A percentile compares a stretch with the other conserved stretches of the same genome.
phyloP scores from a whole-genome alignment of 1,140 invertebrate species.

The Nasonia giraulti region DNA sequence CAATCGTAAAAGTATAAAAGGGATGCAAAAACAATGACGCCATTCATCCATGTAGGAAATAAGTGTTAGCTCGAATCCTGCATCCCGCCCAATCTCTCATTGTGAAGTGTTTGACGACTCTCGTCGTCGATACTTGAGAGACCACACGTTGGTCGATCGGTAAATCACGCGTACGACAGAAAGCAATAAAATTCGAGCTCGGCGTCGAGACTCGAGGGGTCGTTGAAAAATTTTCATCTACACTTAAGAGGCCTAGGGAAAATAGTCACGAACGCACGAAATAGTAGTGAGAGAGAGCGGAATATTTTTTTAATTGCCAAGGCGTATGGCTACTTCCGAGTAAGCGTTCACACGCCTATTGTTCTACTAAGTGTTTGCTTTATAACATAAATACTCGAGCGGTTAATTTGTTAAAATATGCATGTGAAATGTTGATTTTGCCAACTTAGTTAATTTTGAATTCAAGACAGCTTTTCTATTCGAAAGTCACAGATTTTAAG shows the following conservation, averaged over 20 bases:
- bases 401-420: too few species aligned
- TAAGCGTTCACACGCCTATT: too few species aligned
- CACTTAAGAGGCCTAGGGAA: not conserved
- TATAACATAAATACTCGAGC: too few species aligned
- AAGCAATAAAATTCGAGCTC: constrained; percentile 1
- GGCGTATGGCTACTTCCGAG: too few species aligned
- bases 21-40: not conserved
- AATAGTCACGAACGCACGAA: not conserved
- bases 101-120: not conserved
- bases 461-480: too few species aligned
- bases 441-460: too few species aligned
- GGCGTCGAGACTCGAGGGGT: not conserved
- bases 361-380: too few species aligned
- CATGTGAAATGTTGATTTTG: too few species aligned
- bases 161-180: constrained; percentile 9
- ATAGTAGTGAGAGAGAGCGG: too few species aligned
- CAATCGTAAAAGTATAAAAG: not conserved
- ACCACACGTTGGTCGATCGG: not conserved
- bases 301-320: too few species aligned
- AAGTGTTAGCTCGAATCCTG: not conserved
- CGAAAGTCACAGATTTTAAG: too few species aligned
- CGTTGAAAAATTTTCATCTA: not conserved
- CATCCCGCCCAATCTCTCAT: not conserved
- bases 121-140: not conserved
- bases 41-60: not conserved